These are phyloP conservation scores for Rhegmatorhina hoffmannsi DNA, from an alignment of 2,113 vertebrate genomes.

Conservation along the genomic window DNA sequence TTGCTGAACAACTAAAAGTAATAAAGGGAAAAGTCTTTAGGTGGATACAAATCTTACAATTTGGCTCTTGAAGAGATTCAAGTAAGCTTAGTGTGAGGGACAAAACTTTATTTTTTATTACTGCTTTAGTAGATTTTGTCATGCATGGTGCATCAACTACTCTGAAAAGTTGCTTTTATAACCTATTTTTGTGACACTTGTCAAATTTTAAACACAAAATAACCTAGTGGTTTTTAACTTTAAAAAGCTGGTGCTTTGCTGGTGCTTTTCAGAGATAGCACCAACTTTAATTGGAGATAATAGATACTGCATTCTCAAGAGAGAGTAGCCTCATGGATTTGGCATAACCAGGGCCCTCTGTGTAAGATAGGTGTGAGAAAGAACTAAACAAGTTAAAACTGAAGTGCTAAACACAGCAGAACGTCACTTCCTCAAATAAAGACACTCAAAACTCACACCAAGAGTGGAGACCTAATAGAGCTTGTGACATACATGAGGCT, in stretches of 20 bases:
- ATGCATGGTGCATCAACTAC: background rate
- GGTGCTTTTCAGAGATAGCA: background rate
- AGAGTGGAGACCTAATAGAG: background rate
- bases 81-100: background rate
- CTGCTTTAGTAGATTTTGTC: slow-evolving; percentile 12
- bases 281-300: background rate
- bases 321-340: background rate
- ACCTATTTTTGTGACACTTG: background rate
- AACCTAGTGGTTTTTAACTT: background rate
- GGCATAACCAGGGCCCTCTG: background rate
- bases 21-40: background rate
- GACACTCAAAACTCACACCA: background rate
- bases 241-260: background rate
- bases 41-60: background rate
- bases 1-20: slow-evolving; percentile 20
- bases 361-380: background rate
- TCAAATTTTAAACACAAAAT: slow-evolving; percentile 23
- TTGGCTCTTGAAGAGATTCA: slow-evolving; percentile 1
- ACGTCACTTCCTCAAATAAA: background rate
- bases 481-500: background rate
- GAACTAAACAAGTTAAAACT: background rate
- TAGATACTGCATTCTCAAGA: background rate
- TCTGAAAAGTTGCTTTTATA: slow-evolving; percentile 1
- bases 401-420: background rate
- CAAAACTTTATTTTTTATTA: background rate